phyloP scores from a whole-genome alignment of 2,888 invertebrate species.

The Galerucella nymphaeae region DNA sequence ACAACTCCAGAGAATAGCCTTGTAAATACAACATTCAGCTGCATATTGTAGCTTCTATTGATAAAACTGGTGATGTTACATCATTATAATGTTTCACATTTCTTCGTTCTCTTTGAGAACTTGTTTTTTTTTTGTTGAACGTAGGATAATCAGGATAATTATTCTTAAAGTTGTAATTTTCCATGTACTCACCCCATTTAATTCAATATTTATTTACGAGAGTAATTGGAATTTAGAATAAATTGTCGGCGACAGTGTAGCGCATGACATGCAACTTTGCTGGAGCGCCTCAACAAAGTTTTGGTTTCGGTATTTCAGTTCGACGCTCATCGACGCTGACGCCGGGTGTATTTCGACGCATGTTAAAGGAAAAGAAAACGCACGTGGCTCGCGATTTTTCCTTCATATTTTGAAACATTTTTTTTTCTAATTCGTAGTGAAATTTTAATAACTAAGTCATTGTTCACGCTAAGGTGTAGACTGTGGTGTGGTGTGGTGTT shows the following conservation, averaged over 20 bases:
- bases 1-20: too few relatives aligned
- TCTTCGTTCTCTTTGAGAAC: too few relatives aligned
- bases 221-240: too few relatives aligned
- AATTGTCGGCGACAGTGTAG: constrained; percentile 2
- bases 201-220: too few relatives aligned
- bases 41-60: too few relatives aligned
- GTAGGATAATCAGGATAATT: too few relatives aligned
- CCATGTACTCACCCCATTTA: too few relatives aligned
- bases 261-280: constrained; percentile 46
- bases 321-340: constrained; percentile 40
- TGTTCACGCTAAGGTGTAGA: not conserved
- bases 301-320: constrained; percentile 47
- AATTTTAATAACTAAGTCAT: not conserved
- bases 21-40: too few relatives aligned
- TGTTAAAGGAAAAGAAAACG: constrained; percentile 23
- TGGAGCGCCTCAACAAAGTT: constrained; percentile 48
- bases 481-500: not conserved
- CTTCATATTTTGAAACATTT: not conserved
- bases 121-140: too few relatives aligned
- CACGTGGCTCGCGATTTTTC: constrained; percentile 27
- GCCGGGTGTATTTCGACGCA: constrained; percentile 29
- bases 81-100: too few relatives aligned
- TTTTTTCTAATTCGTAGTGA: not conserved
- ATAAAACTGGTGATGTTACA: too few relatives aligned
- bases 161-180: too few relatives aligned